phyloP scores from a whole-genome alignment of 2,797 vertebrate genomes.

The Phyllotis vaccarum region DNA sequence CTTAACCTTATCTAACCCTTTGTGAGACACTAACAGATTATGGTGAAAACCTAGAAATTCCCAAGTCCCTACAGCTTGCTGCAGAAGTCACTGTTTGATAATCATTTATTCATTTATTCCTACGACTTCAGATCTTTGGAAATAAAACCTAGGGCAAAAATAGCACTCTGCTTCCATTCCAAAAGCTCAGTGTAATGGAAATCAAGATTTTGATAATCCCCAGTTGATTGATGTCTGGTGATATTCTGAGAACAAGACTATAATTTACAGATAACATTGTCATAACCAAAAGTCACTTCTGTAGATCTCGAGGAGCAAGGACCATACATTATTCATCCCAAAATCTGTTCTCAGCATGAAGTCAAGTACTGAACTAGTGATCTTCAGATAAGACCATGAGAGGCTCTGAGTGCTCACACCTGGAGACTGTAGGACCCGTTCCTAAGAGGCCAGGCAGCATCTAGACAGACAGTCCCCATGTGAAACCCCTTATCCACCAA shows the following conservation, averaged over 20 bases:
- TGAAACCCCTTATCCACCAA: not conserved
- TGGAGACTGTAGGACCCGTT: not conserved
- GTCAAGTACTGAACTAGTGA: not conserved
- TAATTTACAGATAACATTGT: not conserved
- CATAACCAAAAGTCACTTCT: not conserved
- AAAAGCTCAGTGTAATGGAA: not conserved
- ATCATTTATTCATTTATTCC: not conserved
- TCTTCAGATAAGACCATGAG: not conserved
- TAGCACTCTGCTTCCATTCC: not conserved
- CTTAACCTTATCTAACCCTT: not conserved
- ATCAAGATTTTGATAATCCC: not conserved
- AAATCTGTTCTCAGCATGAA: not conserved
- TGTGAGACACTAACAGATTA: not conserved
- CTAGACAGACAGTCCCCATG: not conserved
- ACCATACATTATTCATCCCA: accelerated
- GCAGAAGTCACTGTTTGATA: not conserved
- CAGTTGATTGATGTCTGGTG: not conserved
- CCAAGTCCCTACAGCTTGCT: not conserved
- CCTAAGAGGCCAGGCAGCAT: not conserved
- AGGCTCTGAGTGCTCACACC: not conserved
- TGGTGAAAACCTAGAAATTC: not conserved
- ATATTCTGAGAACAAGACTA: not conserved
- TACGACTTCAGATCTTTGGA: not conserved
- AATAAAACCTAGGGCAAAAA: not conserved
- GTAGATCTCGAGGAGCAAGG: not conserved